phyloP scores from a whole-genome alignment of 2,113 vertebrate genomes.

The Melanocharis versteri region DNA sequence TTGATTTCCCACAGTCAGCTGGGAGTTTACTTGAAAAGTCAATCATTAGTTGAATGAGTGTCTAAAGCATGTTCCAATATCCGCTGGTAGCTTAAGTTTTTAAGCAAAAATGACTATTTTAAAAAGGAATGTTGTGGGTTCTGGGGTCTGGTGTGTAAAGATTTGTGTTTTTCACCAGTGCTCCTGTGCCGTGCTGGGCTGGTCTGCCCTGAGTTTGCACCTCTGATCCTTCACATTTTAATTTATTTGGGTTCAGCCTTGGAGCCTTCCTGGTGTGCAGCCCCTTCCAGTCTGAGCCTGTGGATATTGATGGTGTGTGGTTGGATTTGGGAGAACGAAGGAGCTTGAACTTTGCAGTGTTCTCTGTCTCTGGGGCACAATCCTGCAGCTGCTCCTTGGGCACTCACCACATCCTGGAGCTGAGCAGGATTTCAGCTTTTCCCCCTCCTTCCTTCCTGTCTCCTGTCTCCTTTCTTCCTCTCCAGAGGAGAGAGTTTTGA shows the following conservation, averaged over 20 bases:
- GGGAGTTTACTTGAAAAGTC: neutral
- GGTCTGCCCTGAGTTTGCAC: no score
- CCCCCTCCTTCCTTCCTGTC: neutral
- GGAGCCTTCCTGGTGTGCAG: fast-evolving
- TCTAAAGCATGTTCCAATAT: neutral
- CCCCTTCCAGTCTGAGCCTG: no score
- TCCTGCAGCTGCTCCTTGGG: neutral
- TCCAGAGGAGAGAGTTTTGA: neutral
- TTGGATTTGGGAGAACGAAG: neutral
- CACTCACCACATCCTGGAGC: fast-evolving
- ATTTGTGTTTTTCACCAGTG: neutral
- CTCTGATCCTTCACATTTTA: neutral
- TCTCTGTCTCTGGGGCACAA: fast-evolving
- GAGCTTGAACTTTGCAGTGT: neutral
- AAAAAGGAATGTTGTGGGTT: neutral
- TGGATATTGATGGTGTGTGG: fast-evolving
- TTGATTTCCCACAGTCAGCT: neutral
- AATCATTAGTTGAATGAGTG: neutral
- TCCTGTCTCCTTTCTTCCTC: fast-evolving
- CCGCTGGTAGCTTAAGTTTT: neutral
- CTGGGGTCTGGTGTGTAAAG: neutral
- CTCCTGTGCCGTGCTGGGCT: fast-evolving
- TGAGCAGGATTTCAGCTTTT: neutral
- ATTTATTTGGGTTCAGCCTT: neutral
- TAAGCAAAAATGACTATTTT: neutral